Percentiles rank a stretch among this genome's conserved stretches.
phyloP scores from a whole-genome alignment of 2,113 vertebrate species.

The Cisticola juncidis region DNA sequence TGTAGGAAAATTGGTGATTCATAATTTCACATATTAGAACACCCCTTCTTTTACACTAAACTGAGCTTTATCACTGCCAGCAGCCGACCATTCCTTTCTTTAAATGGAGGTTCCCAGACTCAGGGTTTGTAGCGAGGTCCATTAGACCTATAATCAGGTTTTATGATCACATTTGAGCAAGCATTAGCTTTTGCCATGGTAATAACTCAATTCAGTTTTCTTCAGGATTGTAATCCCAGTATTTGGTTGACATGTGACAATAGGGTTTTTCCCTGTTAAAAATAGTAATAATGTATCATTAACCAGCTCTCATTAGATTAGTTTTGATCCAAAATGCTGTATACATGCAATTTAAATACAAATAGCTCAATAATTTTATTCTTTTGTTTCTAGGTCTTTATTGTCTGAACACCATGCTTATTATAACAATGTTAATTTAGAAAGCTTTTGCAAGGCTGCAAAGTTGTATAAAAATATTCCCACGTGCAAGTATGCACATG shows the following conservation, averaged over 20 bases:
- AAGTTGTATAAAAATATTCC: not conserved
- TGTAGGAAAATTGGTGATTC: not conserved
- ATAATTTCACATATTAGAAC: not conserved
- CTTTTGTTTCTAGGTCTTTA: not conserved
- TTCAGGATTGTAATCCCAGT: not conserved
- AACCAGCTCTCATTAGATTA: not conserved
- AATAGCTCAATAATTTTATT: not conserved
- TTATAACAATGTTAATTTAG: not conserved
- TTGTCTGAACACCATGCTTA: not conserved
- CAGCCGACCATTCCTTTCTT: not conserved
- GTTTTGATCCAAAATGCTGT: not conserved
- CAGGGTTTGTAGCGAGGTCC: not conserved
- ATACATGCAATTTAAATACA: not conserved
- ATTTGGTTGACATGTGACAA: not conserved
- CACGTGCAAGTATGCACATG: not conserved
- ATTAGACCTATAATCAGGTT: conserved; percentile 7
- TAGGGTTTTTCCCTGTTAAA: not conserved
- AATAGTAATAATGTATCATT: not conserved
- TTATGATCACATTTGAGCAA: conserved; percentile 10
- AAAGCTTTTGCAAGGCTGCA: not conserved
- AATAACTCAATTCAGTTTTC: conserved; percentile 10
- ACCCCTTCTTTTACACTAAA: not conserved
- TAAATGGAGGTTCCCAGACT: not conserved
- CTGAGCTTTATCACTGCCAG: not conserved
- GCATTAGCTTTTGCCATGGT: not conserved